A percentile compares a stretch with the other conserved stretches of the same genome.
These are phyloP conservation scores for Campylomormyrus tamandua DNA, from an alignment of 2,113 vertebrate species.

Conservation along the genomic window DNA sequence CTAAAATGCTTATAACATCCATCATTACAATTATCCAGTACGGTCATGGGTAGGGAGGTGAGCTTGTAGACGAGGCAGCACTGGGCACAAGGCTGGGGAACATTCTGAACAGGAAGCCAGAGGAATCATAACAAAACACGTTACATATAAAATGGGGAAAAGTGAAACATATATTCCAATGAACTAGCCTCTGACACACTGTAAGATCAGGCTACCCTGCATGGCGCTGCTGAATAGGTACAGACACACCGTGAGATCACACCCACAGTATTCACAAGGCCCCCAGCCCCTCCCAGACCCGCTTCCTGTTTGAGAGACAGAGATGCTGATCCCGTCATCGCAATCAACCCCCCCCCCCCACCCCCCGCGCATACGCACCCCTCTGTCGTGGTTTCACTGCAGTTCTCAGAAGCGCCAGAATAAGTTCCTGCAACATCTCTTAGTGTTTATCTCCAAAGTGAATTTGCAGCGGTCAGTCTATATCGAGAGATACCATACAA, in stretches of 20 bases:
- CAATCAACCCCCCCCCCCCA: background rate
- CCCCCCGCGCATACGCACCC: background rate
- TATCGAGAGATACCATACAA: background rate
- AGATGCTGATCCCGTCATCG: conserved; percentile 11
- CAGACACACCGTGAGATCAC: background rate
- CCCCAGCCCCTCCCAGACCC: conserved; percentile 11
- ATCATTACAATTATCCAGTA: background rate
- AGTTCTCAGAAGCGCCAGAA: conserved; percentile 44
- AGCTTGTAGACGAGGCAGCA: background rate
- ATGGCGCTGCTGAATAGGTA: background rate
- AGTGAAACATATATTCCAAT: background rate
- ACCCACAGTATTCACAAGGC: background rate
- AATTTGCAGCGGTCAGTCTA: background rate
- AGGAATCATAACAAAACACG: background rate
- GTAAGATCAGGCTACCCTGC: background rate
- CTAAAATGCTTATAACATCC: background rate
- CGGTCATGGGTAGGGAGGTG: background rate
- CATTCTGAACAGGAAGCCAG: background rate
- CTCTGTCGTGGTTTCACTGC: conserved; percentile 32
- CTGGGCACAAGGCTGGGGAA: background rate
- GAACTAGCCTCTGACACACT: background rate
- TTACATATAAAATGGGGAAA: background rate
- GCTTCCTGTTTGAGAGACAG: conserved; percentile 16
- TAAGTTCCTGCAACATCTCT: conserved; percentile 19
- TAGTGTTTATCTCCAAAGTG: background rate